These are phyloP conservation scores for Caenorhabditis angaria DNA, from an alignment of 2,888 invertebrate genomes.

Conservation along the genomic window DNA sequence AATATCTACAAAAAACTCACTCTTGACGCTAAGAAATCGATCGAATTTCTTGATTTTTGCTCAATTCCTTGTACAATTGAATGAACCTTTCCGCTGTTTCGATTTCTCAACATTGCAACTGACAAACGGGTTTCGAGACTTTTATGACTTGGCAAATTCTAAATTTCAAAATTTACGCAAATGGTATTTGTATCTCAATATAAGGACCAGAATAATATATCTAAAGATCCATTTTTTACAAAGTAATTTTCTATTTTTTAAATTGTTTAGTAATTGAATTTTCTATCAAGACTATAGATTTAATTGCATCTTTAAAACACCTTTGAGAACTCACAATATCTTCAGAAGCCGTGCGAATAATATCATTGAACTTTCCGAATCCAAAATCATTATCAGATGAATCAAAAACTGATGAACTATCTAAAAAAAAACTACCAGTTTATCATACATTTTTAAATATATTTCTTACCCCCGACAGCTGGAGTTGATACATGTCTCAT, in stretches of 20 bases:
- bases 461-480: constrained; percentile 7
- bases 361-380: constrained; percentile 35
- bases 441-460: not conserved
- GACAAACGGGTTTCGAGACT: constrained; percentile 27
- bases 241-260: too few species aligned
- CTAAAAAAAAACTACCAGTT: not conserved
- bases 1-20: not conserved
- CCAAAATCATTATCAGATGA: constrained; percentile 15
- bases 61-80: constrained; percentile 36
- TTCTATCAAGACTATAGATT: too few species aligned
- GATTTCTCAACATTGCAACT: constrained; percentile 22
- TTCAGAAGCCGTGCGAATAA: constrained; percentile 19
- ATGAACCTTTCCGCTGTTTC: constrained; percentile 30
- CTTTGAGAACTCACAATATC: constrained; percentile 16
- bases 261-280: too few species aligned
- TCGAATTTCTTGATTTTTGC: constrained; percentile 15
- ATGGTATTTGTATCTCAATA: too few species aligned
- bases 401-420: not conserved
- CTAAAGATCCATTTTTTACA: too few species aligned
- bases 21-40: constrained; percentile 4
- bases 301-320: not conserved
- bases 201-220: too few species aligned
- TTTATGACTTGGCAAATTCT: constrained; percentile 26
- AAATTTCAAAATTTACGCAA: not conserved
- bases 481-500: not conserved